These are phyloP conservation scores for Crambe crambe DNA, from an alignment of 37 sponge, comb jelly and placozoan genomes.

Conservation along the genomic window DNA sequence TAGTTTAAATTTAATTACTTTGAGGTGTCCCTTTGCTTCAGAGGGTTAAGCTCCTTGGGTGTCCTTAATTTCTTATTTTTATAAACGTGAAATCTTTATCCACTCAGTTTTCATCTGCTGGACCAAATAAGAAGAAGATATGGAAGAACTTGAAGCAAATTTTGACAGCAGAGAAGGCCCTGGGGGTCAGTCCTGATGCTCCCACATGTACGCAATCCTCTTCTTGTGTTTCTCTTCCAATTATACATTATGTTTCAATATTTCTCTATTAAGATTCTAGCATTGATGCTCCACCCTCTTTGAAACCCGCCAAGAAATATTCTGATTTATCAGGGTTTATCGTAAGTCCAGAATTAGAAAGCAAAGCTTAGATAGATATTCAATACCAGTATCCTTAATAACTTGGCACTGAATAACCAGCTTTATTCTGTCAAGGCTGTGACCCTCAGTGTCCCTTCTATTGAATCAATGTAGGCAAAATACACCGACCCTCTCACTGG, in stretches of 20 bases:
- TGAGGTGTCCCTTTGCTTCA: too few relatives aligned
- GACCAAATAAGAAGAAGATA: conserved; percentile 44
- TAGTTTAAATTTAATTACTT: too few relatives aligned
- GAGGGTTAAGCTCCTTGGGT: too few relatives aligned
- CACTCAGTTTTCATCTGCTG: conserved; percentile 35
- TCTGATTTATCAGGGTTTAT: conserved; percentile 70
- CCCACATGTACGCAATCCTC: conserved; percentile 57
- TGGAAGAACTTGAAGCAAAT: conserved; percentile 89
- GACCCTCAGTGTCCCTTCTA: too few relatives aligned
- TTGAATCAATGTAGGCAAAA: conserved; percentile 51
- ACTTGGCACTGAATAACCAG: too few relatives aligned
- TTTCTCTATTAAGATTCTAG: conserved; percentile 45
- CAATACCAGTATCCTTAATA: too few relatives aligned
- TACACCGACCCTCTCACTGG: conserved; percentile 83
- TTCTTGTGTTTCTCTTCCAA: too few relatives aligned
- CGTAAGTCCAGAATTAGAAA: conserved; percentile 47
- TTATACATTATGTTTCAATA: not conserved
- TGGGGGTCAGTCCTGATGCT: conserved; percentile 30
- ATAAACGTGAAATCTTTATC: not conserved
- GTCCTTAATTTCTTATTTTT: too few relatives aligned
- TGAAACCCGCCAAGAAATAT: conserved; percentile 84
- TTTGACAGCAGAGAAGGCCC: conserved; percentile 43
- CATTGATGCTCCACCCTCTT: conserved; percentile 84
- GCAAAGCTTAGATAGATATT: too few relatives aligned
- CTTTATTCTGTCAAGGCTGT: too few relatives aligned